Conservation (phyloP, 1,140 invertebrate genomes). For the Galendromus occidentalis region DNA sequence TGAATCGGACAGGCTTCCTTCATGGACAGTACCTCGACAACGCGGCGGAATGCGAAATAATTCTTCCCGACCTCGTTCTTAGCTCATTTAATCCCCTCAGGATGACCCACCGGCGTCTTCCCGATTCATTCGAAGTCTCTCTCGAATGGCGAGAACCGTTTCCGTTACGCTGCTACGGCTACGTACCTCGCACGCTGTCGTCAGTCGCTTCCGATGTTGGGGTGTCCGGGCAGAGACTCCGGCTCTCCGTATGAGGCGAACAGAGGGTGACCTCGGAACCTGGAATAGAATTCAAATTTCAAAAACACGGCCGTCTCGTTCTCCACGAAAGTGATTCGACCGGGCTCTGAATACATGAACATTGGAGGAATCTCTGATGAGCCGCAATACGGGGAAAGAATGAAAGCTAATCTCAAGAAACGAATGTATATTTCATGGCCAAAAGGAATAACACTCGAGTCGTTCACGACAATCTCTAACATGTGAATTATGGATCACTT, state of each 20-base stretch:
- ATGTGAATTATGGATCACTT: too few species aligned
- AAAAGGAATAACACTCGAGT: too few species aligned
- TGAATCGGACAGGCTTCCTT: too few species aligned
- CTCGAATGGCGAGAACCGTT: background rate
- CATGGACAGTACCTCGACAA: too few species aligned
- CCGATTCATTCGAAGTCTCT: background rate
- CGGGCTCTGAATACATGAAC: background rate
- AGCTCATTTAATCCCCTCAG: background rate
- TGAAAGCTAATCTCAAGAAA: too few species aligned
- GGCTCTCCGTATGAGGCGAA: background rate
- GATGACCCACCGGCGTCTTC: background rate
- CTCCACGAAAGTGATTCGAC: too few species aligned
- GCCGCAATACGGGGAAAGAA: too few species aligned
- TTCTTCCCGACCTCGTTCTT: background rate
- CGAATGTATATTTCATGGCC: too few species aligned
- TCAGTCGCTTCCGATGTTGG: conserved; percentile 3
- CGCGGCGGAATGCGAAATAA: too few species aligned
- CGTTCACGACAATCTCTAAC: too few species aligned
- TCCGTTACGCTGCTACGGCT: background rate
- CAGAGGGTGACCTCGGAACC: background rate
- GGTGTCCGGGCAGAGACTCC: background rate
- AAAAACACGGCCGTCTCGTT: background rate
- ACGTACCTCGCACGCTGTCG: conserved; percentile 1
- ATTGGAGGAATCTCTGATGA: background rate
- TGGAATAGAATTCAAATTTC: background rate